Conservation (phyloP, 2,888 invertebrate genomes). For the Mythimna vitellina region DNA sequence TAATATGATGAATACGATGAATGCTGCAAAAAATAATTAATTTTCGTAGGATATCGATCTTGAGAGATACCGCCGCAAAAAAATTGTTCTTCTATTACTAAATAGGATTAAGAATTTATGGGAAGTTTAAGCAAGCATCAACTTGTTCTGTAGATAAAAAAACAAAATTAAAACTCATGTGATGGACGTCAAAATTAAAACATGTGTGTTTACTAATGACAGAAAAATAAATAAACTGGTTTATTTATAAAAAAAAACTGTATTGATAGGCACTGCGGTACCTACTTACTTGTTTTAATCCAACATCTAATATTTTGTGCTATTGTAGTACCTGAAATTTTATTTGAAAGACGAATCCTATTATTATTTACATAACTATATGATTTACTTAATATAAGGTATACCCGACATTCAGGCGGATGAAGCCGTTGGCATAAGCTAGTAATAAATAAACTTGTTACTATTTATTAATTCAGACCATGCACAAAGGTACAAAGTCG, state of each 20-base stretch:
- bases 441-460: too few relatives aligned
- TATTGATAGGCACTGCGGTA: too few relatives aligned
- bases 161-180: background rate
- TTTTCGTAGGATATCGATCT: background rate
- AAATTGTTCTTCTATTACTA: background rate
- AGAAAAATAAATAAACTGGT: constrained; percentile 34
- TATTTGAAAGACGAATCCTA: background rate
- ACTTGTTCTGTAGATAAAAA: background rate
- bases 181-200: constrained; percentile 2
- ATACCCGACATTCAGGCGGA: too few relatives aligned
- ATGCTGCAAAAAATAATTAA: background rate
- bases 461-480: too few relatives aligned
- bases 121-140: background rate
- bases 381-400: too few relatives aligned
- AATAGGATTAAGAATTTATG: background rate
- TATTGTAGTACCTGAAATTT: background rate
- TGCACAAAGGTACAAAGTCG: too few relatives aligned
- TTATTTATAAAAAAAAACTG: constrained; percentile 37
- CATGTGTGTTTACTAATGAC: constrained; percentile 13
- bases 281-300: background rate
- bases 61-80: background rate
- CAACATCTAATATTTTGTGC: background rate
- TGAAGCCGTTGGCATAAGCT: too few relatives aligned
- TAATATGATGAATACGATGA: background rate
- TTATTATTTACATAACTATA: background rate